A percentile compares a stretch with the other conserved stretches of the same genome.
Evolutionary conservation across 2,888 invertebrate genomes (phyloP).

Genomic region (Nomada goodeniana): DNA sequence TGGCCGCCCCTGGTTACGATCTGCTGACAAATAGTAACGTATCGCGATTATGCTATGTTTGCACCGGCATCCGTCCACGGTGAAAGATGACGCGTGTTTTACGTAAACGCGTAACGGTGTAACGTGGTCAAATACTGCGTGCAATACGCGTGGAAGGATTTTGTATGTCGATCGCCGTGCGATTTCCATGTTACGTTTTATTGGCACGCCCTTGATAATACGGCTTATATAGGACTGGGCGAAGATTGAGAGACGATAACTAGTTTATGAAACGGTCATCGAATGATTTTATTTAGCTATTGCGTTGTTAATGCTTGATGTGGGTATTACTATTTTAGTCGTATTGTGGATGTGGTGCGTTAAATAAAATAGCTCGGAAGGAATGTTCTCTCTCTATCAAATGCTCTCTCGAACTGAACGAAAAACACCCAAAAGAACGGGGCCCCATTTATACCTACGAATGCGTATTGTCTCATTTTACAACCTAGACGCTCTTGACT

Average conservation of each 20-base stretch:
- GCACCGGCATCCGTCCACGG: slow-evolving; percentile 58
- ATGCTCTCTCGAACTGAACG: too few species aligned
- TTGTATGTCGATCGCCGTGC: neutral
- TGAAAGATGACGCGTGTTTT: slow-evolving; percentile 70
- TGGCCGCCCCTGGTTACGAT: slow-evolving; percentile 59
- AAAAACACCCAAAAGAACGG: too few species aligned
- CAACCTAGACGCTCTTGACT: too few species aligned
- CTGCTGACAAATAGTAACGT: slow-evolving; percentile 79
- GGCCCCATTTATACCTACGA: too few species aligned
- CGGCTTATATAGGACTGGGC: neutral
- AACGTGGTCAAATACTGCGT: slow-evolving; percentile 12
- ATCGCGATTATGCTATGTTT: slow-evolving; percentile 76
- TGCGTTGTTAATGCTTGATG: too few species aligned
- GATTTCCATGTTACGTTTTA: neutral
- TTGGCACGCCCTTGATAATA: neutral
- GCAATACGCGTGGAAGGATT: neutral
- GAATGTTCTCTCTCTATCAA: too few species aligned
- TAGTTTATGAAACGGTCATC: too few species aligned
- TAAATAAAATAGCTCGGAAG: too few species aligned
- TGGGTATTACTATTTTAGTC: too few species aligned
- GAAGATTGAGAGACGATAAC: neutral
- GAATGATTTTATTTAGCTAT: too few species aligned
- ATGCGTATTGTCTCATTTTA: too few species aligned
- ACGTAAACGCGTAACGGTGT: slow-evolving; percentile 45
- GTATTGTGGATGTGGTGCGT: too few species aligned